These are phyloP conservation scores for Tinamus major DNA, from an alignment of 2,797 vertebrate genomes.

Conservation along the genomic window DNA sequence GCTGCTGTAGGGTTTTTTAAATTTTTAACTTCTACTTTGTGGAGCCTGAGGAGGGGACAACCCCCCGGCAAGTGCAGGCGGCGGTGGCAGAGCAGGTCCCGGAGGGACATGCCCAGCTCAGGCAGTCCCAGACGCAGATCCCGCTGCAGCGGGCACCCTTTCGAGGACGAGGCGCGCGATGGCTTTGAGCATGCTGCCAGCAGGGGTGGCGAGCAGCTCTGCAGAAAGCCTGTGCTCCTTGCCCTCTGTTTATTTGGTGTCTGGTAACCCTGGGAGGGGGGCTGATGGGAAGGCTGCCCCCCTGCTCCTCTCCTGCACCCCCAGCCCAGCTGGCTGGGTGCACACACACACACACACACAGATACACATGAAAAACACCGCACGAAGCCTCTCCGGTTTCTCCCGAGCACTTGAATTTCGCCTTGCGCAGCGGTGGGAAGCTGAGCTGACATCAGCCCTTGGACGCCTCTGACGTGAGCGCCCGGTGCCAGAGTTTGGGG, in stretches of 20 bases:
- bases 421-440: neutral
- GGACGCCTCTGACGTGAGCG: neutral
- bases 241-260: too few relatives aligned
- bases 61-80: neutral
- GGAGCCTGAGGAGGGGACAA: neutral
- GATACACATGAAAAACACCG: too few relatives aligned
- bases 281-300: too few relatives aligned
- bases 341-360: neutral
- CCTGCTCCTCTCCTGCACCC: neutral
- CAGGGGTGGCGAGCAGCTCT: neutral
- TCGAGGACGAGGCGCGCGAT: neutral
- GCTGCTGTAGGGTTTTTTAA: neutral
- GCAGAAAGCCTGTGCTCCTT: neutral
- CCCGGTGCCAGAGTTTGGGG: neutral
- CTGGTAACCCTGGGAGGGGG: fast-evolving
- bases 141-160: neutral
- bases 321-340: neutral
- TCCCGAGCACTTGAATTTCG: neutral
- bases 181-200: fast-evolving
- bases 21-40: neutral
- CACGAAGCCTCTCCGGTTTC: neutral
- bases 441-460: neutral
- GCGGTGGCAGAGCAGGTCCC: neutral
- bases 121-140: neutral
- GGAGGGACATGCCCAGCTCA: neutral